A percentile compares a stretch with the other conserved stretches of the same genome.
These are phyloP conservation scores for Cotesia vestalis DNA, from an alignment of 1,140 invertebrate species.

Conservation along the genomic window DNA sequence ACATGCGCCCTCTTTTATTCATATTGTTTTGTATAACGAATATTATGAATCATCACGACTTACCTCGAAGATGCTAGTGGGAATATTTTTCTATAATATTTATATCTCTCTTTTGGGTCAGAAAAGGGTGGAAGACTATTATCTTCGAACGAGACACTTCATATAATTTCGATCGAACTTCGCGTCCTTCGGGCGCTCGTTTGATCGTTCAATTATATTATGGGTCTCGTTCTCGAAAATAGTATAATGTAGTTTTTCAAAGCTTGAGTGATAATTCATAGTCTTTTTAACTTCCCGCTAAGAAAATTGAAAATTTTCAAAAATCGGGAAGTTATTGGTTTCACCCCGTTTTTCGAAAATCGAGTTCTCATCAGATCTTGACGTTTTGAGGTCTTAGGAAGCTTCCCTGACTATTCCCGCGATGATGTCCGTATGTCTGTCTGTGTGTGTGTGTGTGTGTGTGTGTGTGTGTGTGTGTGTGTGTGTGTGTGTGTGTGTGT, in stretches of 20 bases:
- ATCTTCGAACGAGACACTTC: slow-evolving; percentile 2
- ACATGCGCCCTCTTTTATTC: neutral
- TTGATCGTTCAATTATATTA: slow-evolving; percentile 9
- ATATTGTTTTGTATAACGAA: slow-evolving; percentile 14
- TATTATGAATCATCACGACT: slow-evolving; percentile 11
- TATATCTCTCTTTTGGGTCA: neutral
- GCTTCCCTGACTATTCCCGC: too few relatives aligned
- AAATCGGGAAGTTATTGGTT: too few relatives aligned
- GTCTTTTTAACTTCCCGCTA: neutral
- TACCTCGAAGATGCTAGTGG: slow-evolving; percentile 13
- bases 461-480: too few relatives aligned
- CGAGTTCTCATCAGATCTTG: too few relatives aligned
- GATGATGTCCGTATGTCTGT: too few relatives aligned
- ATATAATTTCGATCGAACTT: neutral
- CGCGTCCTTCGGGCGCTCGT: neutral
- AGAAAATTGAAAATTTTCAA: too few relatives aligned
- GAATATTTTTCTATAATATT: slow-evolving; percentile 11
- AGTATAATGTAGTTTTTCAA: neutral
- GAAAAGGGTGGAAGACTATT: neutral
- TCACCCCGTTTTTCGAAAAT: too few relatives aligned
- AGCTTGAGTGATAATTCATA: slow-evolving; percentile 12
- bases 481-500: too few relatives aligned
- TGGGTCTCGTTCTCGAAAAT: slow-evolving; percentile 3
- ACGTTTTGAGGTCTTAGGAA: too few relatives aligned
- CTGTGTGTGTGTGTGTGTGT: too few relatives aligned